A percentile compares a stretch with the other conserved stretches of the same genome.
Conservation (phyloP, 2,888 invertebrate species). For the Brenthis hecate region DNA sequence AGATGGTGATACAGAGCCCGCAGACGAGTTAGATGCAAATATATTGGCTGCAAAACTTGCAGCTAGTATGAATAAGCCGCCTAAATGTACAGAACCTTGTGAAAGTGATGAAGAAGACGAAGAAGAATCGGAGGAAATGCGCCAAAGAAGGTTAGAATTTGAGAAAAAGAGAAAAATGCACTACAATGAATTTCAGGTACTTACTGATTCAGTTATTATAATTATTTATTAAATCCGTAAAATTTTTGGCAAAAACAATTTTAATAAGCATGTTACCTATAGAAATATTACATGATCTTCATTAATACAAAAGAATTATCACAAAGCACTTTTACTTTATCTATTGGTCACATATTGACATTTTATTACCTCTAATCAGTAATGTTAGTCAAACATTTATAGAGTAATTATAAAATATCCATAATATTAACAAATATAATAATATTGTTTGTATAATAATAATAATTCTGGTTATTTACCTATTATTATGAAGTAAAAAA, state of each 20-base stretch:
- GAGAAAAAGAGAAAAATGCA: slow-evolving; percentile 97
- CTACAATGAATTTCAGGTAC: slow-evolving; percentile 94
- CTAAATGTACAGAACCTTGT: slow-evolving; percentile 70
- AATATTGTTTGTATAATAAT: neutral
- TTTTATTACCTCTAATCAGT: slow-evolving; percentile 15
- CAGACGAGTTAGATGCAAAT: slow-evolving; percentile 85
- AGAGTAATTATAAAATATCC: neutral
- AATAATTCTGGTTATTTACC: neutral
- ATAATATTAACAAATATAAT: neutral
- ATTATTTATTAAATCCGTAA: neutral
- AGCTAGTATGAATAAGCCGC: slow-evolving; percentile 79
- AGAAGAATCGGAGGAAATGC: slow-evolving; percentile 84
- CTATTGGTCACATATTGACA: slow-evolving; percentile 4
- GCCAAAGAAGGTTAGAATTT: slow-evolving; percentile 88
- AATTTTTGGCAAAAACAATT: too few relatives aligned
- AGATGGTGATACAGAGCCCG: slow-evolving; percentile 83
- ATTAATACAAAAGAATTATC: neutral
- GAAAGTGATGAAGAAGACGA: slow-evolving; percentile 84
- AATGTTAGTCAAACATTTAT: neutral
- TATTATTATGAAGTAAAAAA: neutral
- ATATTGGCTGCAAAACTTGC: slow-evolving; percentile 88
- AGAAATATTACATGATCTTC: neutral
- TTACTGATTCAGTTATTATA: slow-evolving; percentile 41
- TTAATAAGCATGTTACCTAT: neutral
- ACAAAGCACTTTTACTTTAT: slow-evolving; percentile 25